Conservation (phyloP, 2,113 vertebrate genomes). For the Megaleporinus macrocephalus region DNA sequence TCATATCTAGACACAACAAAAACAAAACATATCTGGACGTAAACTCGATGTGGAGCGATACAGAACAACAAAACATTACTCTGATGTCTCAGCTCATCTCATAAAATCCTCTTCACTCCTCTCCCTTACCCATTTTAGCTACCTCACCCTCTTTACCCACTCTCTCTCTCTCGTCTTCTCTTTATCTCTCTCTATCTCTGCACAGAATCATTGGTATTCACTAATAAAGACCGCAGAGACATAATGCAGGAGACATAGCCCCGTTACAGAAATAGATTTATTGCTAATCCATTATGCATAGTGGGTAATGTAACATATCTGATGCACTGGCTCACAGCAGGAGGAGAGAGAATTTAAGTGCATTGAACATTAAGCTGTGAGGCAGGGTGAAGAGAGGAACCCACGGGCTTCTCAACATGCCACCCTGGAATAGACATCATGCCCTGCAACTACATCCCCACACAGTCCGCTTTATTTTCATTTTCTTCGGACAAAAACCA, state of each 20-base stretch:
- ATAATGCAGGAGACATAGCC: constrained; percentile 49
- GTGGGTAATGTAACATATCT: constrained; percentile 59
- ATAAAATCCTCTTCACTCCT: constrained; percentile 34
- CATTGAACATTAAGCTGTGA: constrained; percentile 49
- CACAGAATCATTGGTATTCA: constrained; percentile 54
- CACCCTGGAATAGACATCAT: constrained; percentile 50
- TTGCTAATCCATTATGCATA: constrained; percentile 63
- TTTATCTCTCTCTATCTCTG: constrained; percentile 13
- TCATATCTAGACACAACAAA: constrained; percentile 1
- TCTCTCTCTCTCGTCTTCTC: constrained; percentile 45
- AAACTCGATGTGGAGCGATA: neutral
- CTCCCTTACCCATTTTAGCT: constrained; percentile 36
- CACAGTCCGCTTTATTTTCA: constrained; percentile 15
- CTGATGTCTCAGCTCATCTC: constrained; percentile 22
- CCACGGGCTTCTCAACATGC: constrained; percentile 48
- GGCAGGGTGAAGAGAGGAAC: constrained; percentile 42
- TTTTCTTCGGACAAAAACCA: constrained; percentile 25
- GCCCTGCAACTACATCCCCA: constrained; percentile 37
- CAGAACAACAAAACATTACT: constrained; percentile 1
- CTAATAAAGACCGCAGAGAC: constrained; percentile 58
- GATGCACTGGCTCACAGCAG: constrained; percentile 49
- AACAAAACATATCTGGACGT: neutral
- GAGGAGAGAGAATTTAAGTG: constrained; percentile 52
- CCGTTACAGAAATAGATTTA: constrained; percentile 60
- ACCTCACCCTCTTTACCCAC: constrained; percentile 12